phyloP scores from a whole-genome alignment of 2,797 vertebrate species.

The Melanotaenia trifasciata region DNA sequence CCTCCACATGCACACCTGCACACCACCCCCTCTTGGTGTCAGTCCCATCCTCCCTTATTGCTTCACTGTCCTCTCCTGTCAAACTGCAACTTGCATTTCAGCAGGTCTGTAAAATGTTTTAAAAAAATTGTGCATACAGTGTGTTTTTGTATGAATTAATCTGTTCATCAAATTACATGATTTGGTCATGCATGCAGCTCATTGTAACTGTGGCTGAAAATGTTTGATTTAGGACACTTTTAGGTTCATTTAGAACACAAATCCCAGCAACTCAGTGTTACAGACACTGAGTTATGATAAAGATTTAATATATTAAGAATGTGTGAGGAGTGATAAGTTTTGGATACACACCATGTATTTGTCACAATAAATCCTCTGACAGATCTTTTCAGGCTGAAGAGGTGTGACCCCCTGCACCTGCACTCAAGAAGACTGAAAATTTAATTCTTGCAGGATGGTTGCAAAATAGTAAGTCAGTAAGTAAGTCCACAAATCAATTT shows the following conservation, averaged over 20 bases:
- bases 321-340: not conserved
- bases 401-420: not conserved
- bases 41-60: constrained; percentile 16
- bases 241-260: not conserved
- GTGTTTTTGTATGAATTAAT: not conserved
- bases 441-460: not conserved
- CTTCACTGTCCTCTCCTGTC: constrained; percentile 24
- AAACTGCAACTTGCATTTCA: constrained; percentile 36
- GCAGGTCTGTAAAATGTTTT: not conserved
- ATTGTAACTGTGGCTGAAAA: no score
- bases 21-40: not conserved
- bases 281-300: not conserved
- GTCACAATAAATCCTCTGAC: not conserved
- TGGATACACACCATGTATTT: not conserved
- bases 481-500: not conserved
- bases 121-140: not conserved
- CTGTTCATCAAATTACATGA: not conserved
- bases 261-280: not conserved
- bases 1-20: not conserved
- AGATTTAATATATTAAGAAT: not conserved
- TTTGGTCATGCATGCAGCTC: not conserved
- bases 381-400: not conserved
- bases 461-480: not conserved
- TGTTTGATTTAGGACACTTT: not conserved
- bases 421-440: not conserved